phyloP scores from a whole-genome alignment of 1,140 invertebrate species.

The Lethocerus indicus region DNA sequence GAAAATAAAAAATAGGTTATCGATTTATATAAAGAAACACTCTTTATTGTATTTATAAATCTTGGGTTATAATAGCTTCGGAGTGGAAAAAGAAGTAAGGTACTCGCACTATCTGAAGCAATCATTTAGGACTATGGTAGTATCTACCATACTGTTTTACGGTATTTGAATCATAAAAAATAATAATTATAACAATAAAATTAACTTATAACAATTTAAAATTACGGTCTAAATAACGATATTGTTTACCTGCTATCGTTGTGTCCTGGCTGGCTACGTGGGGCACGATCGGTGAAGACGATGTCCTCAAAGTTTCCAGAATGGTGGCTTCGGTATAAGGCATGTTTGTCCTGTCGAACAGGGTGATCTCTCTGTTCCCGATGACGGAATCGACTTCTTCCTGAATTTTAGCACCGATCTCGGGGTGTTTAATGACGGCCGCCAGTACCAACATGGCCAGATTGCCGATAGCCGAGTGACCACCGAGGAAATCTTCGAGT shows the following conservation, averaged over 20 bases:
- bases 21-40: no score
- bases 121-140: no score
- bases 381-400: slow-evolving; percentile 47
- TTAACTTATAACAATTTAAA: no score
- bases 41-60: no score
- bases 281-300: slow-evolving; percentile 77
- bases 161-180: no score
- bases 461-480: slow-evolving; percentile 72
- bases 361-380: slow-evolving; percentile 31
- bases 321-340: slow-evolving; percentile 72
- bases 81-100: no score
- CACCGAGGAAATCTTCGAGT: slow-evolving; percentile 71
- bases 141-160: no score
- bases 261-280: slow-evolving; percentile 68
- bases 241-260: slow-evolving; percentile 34
- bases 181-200: no score
- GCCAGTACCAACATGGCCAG: slow-evolving; percentile 50
- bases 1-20: slow-evolving; percentile 1
- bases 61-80: no score
- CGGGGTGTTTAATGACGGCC: slow-evolving; percentile 40
- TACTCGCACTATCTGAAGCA: no score
- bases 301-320: slow-evolving; percentile 55
- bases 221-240: no score
- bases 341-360: slow-evolving; percentile 47
- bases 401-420: slow-evolving; percentile 43